These are phyloP conservation scores for Oncorhynchus keta DNA, from an alignment of 2,113 vertebrate species.

Conservation along the genomic window DNA sequence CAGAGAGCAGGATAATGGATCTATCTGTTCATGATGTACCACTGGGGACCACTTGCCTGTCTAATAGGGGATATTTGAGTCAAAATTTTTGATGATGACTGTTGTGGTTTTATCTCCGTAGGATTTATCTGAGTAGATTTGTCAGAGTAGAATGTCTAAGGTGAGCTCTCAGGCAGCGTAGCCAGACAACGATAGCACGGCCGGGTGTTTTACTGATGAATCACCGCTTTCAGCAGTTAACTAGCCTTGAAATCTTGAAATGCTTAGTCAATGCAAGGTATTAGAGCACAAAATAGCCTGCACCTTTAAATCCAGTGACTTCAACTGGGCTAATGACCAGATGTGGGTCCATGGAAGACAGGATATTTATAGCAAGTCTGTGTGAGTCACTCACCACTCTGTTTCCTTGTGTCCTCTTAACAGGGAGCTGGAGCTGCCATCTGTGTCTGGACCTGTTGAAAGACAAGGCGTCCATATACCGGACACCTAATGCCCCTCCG, in stretches of 20 bases:
- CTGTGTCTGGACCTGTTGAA: conserved; percentile 92
- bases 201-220: background rate
- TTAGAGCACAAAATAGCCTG: background rate
- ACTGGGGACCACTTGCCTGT: background rate
- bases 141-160: background rate
- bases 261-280: background rate
- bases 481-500: conserved; percentile 82
- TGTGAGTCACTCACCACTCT: background rate
- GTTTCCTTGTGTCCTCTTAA: background rate
- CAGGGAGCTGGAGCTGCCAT: conserved; percentile 97
- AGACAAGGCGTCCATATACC: conserved; percentile 95
- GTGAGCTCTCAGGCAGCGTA: background rate
- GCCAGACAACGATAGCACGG: background rate
- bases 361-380: background rate
- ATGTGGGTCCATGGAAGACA: background rate
- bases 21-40: background rate
- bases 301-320: background rate
- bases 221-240: background rate
- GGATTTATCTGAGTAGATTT: background rate
- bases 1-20: background rate
- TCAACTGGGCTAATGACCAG: background rate
- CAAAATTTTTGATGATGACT: background rate
- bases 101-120: background rate
- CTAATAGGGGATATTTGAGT: background rate
- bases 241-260: background rate